phyloP scores from a whole-genome alignment of 1,140 invertebrate genomes.

The Diachasma alloeum region DNA sequence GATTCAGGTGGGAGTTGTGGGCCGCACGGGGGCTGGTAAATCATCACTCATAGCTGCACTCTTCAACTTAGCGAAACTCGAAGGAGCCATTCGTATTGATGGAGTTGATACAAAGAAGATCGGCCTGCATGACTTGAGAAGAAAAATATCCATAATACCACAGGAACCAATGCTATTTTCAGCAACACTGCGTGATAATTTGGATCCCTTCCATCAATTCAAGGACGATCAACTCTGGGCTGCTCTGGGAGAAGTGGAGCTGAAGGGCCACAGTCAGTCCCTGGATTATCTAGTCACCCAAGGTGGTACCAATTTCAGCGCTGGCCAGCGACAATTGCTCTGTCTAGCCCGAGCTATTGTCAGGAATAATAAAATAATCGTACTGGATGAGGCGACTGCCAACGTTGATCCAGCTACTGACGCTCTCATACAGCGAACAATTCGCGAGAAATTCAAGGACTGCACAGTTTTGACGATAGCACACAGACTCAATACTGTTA shows the following conservation, averaged over 20 bases:
- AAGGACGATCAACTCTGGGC: constrained; percentile 72
- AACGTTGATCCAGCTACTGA: constrained; percentile 75
- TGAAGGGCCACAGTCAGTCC: constrained; percentile 34
- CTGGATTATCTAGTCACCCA: constrained; percentile 38
- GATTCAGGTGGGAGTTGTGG: constrained; percentile 76
- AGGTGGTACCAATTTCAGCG: constrained; percentile 65
- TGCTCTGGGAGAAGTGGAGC: constrained; percentile 71
- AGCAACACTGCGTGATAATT: constrained; percentile 73
- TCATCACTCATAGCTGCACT: constrained; percentile 77
- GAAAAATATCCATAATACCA: constrained; percentile 79
- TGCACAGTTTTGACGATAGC: constrained; percentile 75
- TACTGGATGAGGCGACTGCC: constrained; percentile 80
- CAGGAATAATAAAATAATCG: constrained; percentile 71
- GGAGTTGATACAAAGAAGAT: constrained; percentile 67
- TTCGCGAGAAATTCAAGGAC: constrained; percentile 69
- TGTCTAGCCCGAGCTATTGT: constrained; percentile 79
- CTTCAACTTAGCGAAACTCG: constrained; percentile 69
- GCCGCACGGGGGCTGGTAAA: constrained; percentile 85
- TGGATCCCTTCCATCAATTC: constrained; percentile 75
- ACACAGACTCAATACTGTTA: constrained; percentile 68
- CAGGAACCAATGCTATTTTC: constrained; percentile 79
- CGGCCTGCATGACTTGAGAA: constrained; percentile 73
- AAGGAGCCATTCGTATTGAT: constrained; percentile 72
- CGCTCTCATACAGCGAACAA: constrained; percentile 71
- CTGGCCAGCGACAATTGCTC: constrained; percentile 80